Conservation (phyloP, 2,797 vertebrate species). For the Myotis daubentonii region DNA sequence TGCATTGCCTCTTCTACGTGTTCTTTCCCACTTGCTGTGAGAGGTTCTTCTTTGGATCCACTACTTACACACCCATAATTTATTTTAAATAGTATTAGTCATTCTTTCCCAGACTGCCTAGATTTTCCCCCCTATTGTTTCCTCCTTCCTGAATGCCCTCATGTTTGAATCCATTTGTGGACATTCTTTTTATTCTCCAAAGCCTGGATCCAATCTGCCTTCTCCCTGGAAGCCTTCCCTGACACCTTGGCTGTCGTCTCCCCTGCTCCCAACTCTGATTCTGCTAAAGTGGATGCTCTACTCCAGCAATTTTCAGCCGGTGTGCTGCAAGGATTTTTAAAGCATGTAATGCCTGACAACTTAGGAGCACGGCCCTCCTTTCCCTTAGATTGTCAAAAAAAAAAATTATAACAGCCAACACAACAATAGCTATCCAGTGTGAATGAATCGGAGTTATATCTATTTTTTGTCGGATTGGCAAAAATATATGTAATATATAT, state of each 20-base stretch:
- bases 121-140: not conserved
- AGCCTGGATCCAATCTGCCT: not conserved
- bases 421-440: not conserved
- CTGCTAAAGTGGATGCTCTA: not conserved
- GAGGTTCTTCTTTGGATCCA: not conserved
- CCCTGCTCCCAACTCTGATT: not conserved
- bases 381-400: not conserved
- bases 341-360: not conserved
- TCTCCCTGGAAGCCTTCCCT: not conserved
- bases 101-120: not conserved
- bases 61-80: not conserved
- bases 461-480: not conserved
- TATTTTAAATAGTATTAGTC: not conserved
- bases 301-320: not conserved
- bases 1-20: not conserved
- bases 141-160: not conserved
- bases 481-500: not conserved
- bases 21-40: not conserved
- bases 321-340: not conserved
- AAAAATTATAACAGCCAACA: not conserved
- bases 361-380: not conserved
- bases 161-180: not conserved
- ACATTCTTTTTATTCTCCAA: slow-evolving; percentile 36
- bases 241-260: not conserved
- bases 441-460: not conserved